Evolutionary conservation across 2,797 vertebrate genomes (phyloP).

Genomic region (Gallinago nigripennis): DNA sequence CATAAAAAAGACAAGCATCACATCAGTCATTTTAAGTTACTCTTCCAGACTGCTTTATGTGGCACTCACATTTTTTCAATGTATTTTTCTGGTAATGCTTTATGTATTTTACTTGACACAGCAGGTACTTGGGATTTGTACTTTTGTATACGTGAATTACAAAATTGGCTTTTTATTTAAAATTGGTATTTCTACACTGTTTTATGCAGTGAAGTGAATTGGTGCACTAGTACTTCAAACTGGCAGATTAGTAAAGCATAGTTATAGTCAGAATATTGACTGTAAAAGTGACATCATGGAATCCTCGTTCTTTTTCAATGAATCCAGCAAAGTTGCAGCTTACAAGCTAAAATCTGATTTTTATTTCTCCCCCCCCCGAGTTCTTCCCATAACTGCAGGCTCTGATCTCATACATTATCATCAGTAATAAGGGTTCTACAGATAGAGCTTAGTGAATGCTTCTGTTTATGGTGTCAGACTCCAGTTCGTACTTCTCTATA

Average conservation of each 20-base stretch:
- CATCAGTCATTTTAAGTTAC: conserved; percentile 28
- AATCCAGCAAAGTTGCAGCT: background rate
- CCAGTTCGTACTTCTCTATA: background rate
- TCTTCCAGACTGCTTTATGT: conserved; percentile 25
- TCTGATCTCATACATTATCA: background rate
- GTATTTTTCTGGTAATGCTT: conserved; percentile 34
- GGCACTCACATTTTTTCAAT: conserved; percentile 19
- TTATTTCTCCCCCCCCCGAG: too few relatives aligned
- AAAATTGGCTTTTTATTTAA: conserved; percentile 48
- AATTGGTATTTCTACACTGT: background rate
- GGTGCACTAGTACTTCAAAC: background rate
- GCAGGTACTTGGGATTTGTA: conserved; percentile 14
- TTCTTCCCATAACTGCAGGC: background rate
- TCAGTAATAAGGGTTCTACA: background rate
- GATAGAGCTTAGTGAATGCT: background rate
- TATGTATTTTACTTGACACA: conserved; percentile 30
- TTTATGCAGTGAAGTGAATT: background rate
- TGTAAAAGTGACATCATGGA: background rate
- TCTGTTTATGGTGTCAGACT: background rate
- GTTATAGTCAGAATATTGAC: background rate
- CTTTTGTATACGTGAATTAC: background rate
- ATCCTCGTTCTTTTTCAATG: background rate
- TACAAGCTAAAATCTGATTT: background rate
- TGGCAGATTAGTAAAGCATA: background rate
- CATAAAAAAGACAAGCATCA: background rate